phyloP scores from a whole-genome alignment of 2,888 invertebrate genomes.

The Drosophila prostipennis region DNA sequence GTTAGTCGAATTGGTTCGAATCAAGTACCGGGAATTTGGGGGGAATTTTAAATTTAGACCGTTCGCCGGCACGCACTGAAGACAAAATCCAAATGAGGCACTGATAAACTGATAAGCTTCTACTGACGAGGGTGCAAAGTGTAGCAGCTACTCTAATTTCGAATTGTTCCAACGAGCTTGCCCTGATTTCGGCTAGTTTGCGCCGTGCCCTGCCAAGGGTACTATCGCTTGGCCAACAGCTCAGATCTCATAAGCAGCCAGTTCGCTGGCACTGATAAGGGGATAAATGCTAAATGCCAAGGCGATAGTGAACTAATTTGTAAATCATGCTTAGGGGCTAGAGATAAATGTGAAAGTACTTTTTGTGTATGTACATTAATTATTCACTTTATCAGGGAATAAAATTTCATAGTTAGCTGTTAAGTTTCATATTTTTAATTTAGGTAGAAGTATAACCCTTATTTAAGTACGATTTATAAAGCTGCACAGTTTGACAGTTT shows the following conservation, averaged over 20 bases:
- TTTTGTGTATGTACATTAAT: neutral
- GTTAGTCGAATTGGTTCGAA: neutral
- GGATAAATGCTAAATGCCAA: neutral
- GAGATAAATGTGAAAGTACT: neutral
- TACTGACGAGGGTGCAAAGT: neutral
- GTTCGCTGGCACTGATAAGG: neutral
- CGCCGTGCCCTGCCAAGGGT: neutral
- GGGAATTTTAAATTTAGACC: slow-evolving; percentile 3
- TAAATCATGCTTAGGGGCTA: neutral
- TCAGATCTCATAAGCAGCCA: neutral
- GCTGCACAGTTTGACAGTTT: no score
- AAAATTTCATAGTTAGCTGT: no score
- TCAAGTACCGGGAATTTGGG: neutral
- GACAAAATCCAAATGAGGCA: neutral
- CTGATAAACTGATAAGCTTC: slow-evolving; percentile 20
- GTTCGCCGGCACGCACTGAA: neutral
- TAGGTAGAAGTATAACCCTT: no score
- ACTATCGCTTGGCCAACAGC: neutral
- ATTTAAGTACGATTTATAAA: no score
- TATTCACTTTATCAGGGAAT: neutral
- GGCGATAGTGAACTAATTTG: neutral
- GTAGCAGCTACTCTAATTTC: neutral
- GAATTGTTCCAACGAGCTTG: neutral
- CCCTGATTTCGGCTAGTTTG: neutral
- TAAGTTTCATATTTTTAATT: no score